These are phyloP conservation scores for Eleutherodactylus coqui DNA, from an alignment of 2,797 vertebrate species.

Conservation along the genomic window DNA sequence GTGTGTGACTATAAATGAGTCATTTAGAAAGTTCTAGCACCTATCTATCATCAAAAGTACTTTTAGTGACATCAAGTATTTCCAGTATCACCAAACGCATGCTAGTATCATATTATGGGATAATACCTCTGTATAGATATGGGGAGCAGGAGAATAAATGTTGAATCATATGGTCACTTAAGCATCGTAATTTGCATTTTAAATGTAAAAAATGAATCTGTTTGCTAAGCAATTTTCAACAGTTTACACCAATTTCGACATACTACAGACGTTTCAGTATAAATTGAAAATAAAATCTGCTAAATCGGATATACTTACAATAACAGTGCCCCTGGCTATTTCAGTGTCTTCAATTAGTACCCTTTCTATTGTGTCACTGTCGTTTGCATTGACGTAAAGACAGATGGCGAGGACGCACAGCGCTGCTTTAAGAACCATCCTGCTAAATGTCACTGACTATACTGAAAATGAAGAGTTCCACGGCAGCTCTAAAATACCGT, in stretches of 20 bases:
- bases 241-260: neutral
- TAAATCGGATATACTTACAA: slow-evolving; percentile 71
- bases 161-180: no score
- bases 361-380: slow-evolving; percentile 40
- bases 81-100: no score
- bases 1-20: no score
- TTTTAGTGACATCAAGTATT: no score
- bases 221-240: no score
- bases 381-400: slow-evolving; percentile 28
- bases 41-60: no score
- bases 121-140: no score
- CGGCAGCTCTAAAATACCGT: slow-evolving; percentile 22
- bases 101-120: no score
- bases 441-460: neutral
- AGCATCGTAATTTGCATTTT: no score
- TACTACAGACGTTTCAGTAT: neutral
- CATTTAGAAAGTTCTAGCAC: no score
- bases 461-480: neutral
- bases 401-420: slow-evolving; percentile 63
- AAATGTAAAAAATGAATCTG: no score
- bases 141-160: no score
- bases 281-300: neutral
- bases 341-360: slow-evolving; percentile 64
- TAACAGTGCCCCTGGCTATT: slow-evolving; percentile 75
- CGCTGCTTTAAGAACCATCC: slow-evolving; percentile 68